A percentile compares a stretch with the other conserved stretches of the same genome.
Evolutionary conservation across 2,888 invertebrate species (phyloP).

Genomic region (Parapristionchus giblindavisi): DNA sequence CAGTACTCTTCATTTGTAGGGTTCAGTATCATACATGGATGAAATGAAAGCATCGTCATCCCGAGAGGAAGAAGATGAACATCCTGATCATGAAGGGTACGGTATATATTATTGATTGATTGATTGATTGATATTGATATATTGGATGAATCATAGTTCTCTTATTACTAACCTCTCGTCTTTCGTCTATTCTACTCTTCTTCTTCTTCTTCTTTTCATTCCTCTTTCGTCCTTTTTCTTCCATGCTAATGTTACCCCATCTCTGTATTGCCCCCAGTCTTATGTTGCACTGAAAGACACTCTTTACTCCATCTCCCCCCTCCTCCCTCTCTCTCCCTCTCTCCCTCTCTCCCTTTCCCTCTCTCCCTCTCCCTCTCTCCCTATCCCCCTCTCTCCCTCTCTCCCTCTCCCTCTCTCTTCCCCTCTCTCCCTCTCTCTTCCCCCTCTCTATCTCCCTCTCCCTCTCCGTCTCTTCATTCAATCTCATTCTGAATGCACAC

Average conservation of each 20-base stretch:
- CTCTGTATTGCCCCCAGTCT: too few relatives aligned
- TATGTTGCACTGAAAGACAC: too few relatives aligned
- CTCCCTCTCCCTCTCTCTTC: neutral
- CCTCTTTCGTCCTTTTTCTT: conserved; percentile 18
- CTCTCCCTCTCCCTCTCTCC: neutral
- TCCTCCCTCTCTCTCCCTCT: neutral
- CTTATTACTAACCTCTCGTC: neutral
- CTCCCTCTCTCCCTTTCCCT: neutral
- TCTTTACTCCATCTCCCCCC: neutral
- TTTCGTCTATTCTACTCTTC: neutral
- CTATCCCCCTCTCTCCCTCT: neutral
- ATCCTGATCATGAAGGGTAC: conserved; percentile 4
- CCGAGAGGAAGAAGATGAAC: conserved; percentile 8
- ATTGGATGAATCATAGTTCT: conserved; percentile 13
- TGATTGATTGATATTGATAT: conserved; percentile 1
- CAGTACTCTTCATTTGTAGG: neutral
- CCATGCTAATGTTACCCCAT: too few relatives aligned
- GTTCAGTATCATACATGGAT: conserved; percentile 23
- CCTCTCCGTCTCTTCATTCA: conserved; percentile 5
- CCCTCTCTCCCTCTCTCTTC: neutral
- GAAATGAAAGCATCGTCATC: conserved; percentile 28
- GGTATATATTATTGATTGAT: conserved; percentile 31
- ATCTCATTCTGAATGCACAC: neutral
- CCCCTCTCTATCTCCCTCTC: neutral
- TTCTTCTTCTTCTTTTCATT: conserved; percentile 27